These are phyloP conservation scores for Panurus biarmicus DNA, from an alignment of 2,113 vertebrate genomes.

Conservation along the genomic window DNA sequence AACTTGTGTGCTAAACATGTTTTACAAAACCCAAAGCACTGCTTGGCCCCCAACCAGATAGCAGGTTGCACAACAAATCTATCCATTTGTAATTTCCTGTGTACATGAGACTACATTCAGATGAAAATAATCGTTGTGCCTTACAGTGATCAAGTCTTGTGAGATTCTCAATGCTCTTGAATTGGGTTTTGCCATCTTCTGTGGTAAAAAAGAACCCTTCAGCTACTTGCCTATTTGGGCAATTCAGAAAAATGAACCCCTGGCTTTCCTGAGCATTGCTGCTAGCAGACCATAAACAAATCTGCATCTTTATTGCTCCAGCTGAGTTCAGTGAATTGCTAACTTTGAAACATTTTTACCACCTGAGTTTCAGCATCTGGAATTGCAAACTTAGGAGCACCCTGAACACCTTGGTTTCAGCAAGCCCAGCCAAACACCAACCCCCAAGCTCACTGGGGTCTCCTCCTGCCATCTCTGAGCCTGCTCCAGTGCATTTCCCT, in stretches of 20 bases:
- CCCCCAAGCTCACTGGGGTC: background rate
- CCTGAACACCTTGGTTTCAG: background rate
- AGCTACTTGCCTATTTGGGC: background rate
- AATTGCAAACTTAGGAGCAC: background rate
- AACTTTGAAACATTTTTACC: background rate
- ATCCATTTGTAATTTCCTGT: background rate
- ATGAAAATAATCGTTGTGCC: background rate
- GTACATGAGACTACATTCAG: background rate
- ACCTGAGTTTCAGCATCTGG: conserved; percentile 9
- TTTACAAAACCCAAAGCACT: background rate
- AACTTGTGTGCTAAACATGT: background rate
- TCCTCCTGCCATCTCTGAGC: background rate
- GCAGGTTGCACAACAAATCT: background rate
- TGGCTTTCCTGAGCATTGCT: conserved; percentile 51
- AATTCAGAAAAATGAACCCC: background rate
- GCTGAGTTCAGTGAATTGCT: background rate
- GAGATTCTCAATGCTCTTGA: background rate
- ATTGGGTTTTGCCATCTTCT: background rate
- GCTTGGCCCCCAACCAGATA: background rate
- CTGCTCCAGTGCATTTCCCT: accelerated
- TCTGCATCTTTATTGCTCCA: background rate
- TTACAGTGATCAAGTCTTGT: background rate
- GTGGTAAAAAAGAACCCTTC: background rate
- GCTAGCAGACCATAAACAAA: background rate
- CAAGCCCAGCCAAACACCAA: background rate